A percentile compares a stretch with the other conserved stretches of the same genome.
Evolutionary conservation across 2,113 vertebrate species (phyloP).

Genomic region (Nesogale talazaci): DNA sequence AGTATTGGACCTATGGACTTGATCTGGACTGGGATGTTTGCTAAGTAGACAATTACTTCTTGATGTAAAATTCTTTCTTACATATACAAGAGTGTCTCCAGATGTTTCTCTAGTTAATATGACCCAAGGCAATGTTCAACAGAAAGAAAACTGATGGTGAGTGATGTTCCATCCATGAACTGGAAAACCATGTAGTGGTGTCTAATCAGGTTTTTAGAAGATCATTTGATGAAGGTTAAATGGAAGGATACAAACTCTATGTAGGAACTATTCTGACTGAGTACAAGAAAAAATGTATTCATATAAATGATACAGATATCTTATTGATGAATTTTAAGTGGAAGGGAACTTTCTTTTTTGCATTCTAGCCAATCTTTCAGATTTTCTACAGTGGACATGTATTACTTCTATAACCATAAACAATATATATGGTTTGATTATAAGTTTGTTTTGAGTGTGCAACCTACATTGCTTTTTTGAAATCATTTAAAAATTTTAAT

Average conservation of each 20-base stretch:
- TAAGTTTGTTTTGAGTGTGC: not conserved
- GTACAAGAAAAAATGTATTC: too few species aligned
- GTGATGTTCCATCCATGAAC: too few species aligned
- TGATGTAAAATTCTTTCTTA: too few species aligned
- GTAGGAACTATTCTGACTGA: not conserved
- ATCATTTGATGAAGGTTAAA: constrained; percentile 5
- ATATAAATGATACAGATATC: not conserved
- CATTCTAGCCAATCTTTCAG: not conserved
- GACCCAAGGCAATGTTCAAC: not conserved
- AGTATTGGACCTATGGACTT: too few species aligned
- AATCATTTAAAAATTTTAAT: not conserved
- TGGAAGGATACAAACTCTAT: not conserved
- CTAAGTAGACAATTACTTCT: too few species aligned
- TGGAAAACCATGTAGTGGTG: not conserved
- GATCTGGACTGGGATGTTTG: too few species aligned
- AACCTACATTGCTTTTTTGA: constrained; percentile 6
- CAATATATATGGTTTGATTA: not conserved
- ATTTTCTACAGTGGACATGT: not conserved
- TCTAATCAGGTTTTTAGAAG: not conserved
- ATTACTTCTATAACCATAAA: not conserved
- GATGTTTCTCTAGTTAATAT: too few species aligned
- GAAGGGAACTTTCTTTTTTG: not conserved
- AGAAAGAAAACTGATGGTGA: not conserved
- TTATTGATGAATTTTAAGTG: constrained; percentile 1
- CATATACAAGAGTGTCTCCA: too few species aligned